Percentiles rank a stretch among this genome's conserved stretches.
Conservation (phyloP, 2,113 vertebrate species). For the Laticauda laticaudata region DNA sequence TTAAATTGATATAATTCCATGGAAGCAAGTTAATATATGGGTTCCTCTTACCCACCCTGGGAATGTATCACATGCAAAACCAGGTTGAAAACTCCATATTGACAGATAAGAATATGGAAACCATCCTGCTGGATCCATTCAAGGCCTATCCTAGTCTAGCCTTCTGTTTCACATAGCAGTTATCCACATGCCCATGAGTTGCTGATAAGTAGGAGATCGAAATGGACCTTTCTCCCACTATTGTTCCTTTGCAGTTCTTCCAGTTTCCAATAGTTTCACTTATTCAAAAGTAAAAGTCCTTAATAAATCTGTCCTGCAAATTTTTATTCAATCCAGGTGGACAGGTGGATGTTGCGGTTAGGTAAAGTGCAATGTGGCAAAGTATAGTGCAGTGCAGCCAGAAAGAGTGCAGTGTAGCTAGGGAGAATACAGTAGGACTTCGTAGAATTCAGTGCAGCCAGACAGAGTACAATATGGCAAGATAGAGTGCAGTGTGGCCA, state of each 20-base stretch:
- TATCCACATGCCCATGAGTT: background rate
- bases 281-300: background rate
- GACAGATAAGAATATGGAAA: background rate
- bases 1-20: background rate
- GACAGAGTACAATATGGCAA: background rate
- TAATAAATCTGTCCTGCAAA: background rate
- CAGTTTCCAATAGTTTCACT: background rate
- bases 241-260: background rate
- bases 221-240: background rate
- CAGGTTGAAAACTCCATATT: background rate
- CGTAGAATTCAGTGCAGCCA: background rate
- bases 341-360: background rate
- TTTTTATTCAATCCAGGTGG: background rate
- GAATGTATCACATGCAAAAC: background rate
- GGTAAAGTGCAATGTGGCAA: background rate
- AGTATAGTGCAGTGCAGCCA: background rate
- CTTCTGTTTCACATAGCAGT: background rate
- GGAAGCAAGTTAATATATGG: background rate
- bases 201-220: background rate
- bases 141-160: background rate
- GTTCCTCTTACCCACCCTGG: background rate
- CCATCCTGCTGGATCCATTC: background rate
- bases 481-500: too few species aligned
- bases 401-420: background rate
- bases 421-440: background rate